Conservation (phyloP, 2,888 invertebrate species). For the Drosophila longiperda region DNA sequence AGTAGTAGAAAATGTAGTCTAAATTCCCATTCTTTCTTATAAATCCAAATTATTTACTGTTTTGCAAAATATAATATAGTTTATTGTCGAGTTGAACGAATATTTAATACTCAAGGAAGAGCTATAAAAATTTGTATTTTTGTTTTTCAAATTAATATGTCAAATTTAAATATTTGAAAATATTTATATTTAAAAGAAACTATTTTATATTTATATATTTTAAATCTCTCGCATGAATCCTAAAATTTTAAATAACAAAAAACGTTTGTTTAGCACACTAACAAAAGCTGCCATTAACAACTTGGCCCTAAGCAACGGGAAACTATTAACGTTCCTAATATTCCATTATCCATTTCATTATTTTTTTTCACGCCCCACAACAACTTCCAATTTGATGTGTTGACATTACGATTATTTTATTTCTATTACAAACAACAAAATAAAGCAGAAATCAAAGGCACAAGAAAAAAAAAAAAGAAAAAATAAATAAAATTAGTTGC, state of each 20-base stretch:
- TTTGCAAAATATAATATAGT: not conserved
- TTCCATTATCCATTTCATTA: not conserved
- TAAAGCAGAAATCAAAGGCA: conserved; percentile 6
- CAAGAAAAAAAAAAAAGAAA: conserved; percentile 19
- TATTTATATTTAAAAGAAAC: not conserved
- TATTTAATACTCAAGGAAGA: not conserved
- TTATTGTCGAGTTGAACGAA: not conserved
- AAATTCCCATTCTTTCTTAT: not conserved
- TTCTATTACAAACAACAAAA: conserved; percentile 38
- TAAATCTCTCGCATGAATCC: no score
- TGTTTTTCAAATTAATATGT: not conserved
- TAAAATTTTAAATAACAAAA: not conserved
- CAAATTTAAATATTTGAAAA: not conserved
- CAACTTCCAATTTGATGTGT: conserved; percentile 44
- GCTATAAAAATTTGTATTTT: not conserved
- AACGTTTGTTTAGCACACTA: not conserved
- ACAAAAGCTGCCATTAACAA: not conserved
- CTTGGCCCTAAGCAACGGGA: not conserved
- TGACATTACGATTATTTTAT: conserved; percentile 71
- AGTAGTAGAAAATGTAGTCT: not conserved
- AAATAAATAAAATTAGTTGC: conserved; percentile 82
- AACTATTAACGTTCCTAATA: not conserved
- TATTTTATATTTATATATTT: not conserved
- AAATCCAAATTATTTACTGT: not conserved
- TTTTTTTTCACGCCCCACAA: conserved; percentile 13